Evolutionary conservation across 2,113 vertebrate genomes (phyloP).

Genomic region (Synchiropus splendidus): DNA sequence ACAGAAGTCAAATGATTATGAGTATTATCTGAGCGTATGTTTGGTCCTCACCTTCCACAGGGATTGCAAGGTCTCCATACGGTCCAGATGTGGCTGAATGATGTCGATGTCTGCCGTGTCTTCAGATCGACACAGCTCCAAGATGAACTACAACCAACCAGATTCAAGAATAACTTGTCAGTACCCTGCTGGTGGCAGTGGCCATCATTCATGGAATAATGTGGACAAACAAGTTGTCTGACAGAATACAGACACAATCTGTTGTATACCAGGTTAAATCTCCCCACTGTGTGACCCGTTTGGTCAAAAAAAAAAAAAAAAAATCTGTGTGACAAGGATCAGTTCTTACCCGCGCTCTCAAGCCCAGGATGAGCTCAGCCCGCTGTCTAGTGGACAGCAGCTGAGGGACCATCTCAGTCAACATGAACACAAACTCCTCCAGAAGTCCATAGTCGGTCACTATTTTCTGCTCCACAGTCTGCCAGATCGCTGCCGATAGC

Average conservation of each 20-base stretch:
- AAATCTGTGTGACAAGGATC: neutral
- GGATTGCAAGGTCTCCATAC: slow-evolving; percentile 49
- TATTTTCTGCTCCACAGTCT: slow-evolving; percentile 49
- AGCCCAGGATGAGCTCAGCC: slow-evolving; percentile 67
- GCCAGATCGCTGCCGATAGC: slow-evolving; percentile 68
- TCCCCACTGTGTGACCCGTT: too few relatives aligned
- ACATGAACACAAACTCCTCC: slow-evolving; percentile 63
- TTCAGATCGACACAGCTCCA: slow-evolving; percentile 58
- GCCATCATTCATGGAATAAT: too few relatives aligned
- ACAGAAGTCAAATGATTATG: neutral
- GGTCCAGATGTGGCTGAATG: slow-evolving; percentile 58
- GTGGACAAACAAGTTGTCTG: too few relatives aligned
- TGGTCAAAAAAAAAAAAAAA: neutral
- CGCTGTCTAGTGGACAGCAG: slow-evolving; percentile 67
- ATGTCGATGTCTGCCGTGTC: slow-evolving; percentile 36
- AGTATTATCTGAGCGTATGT: neutral
- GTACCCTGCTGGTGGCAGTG: too few relatives aligned
- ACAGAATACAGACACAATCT: too few relatives aligned
- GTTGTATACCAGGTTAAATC: too few relatives aligned
- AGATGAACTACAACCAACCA: slow-evolving; percentile 47
- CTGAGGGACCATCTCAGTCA: slow-evolving; percentile 64
- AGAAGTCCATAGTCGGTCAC: slow-evolving; percentile 66
- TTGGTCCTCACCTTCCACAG: slow-evolving; percentile 43
- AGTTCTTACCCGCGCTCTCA: slow-evolving; percentile 66
- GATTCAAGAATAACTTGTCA: neutral